These are phyloP conservation scores for Thaleichthys pacificus DNA, from an alignment of 2,797 vertebrate genomes.

Conservation along the genomic window DNA sequence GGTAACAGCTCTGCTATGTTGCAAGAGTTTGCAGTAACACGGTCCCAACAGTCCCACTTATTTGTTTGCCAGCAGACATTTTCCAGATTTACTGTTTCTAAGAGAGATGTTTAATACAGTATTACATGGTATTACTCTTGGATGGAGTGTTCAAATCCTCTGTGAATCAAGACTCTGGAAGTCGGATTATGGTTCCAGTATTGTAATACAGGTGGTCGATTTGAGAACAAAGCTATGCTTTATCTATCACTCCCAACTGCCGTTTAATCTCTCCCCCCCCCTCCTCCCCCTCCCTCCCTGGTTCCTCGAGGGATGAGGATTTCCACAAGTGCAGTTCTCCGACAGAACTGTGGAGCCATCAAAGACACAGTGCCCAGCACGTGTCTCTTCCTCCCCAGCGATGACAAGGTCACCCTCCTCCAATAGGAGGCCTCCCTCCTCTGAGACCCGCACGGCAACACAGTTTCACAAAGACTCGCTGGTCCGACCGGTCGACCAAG, in stretches of 20 bases:
- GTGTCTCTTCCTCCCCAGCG: conserved; percentile 5
- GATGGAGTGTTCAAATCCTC: too few relatives aligned
- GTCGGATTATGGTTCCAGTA: neutral
- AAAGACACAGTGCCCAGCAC: conserved; percentile 2
- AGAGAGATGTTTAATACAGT: neutral
- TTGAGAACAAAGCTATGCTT: conserved; percentile 32
- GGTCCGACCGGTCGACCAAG: neutral
- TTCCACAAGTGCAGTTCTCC: neutral
- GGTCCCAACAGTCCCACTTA: conserved; percentile 7
- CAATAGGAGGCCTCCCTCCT: conserved; percentile 22
- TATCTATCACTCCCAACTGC: conserved; percentile 7
- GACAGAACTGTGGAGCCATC: conserved; percentile 18
- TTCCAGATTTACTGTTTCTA: neutral
- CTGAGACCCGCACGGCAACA: conserved; percentile 14
- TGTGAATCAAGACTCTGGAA: too few relatives aligned
- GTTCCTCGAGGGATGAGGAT: neutral
- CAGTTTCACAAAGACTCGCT: conserved; percentile 26
- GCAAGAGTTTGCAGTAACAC: conserved; percentile 16
- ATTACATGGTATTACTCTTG: neutral
- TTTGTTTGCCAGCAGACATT: neutral
- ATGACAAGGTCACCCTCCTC: conserved; percentile 16
- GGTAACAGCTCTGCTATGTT: conserved; percentile 19
- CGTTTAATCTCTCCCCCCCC: neutral
- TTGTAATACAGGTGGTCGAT: conserved; percentile 30
- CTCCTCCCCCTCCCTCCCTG: neutral